phyloP scores from a whole-genome alignment of 2,113 vertebrate genomes.

The Origma solitaria region DNA sequence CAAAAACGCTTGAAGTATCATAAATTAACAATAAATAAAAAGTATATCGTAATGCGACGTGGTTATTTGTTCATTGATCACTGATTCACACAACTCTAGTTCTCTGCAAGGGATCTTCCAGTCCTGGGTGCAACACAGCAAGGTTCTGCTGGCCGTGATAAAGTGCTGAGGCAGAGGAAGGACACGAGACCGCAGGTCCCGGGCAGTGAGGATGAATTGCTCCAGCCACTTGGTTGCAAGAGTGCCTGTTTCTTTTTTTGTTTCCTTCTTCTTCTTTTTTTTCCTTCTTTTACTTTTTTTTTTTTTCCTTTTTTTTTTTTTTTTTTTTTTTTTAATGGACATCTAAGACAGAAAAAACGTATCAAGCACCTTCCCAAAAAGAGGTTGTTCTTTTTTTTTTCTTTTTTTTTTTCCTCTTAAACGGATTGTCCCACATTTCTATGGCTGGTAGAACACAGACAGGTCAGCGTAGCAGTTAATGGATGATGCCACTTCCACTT shows the following conservation, averaged over 20 bases:
- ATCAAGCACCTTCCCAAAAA: slow-evolving; percentile 37
- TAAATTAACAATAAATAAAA: slow-evolving; percentile 65
- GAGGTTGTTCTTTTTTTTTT: neutral
- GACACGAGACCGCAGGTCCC: slow-evolving; percentile 22
- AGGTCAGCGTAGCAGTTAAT: slow-evolving; percentile 42
- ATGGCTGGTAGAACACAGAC: slow-evolving; percentile 62
- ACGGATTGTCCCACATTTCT: slow-evolving; percentile 65
- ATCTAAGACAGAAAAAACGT: slow-evolving; percentile 18
- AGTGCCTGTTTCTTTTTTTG: neutral
- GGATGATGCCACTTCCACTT: slow-evolving; percentile 45
- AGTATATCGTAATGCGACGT: neutral
- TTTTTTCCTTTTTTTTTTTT: neutral
- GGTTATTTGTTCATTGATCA: neutral
- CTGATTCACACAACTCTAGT: neutral
- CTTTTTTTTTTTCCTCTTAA: neutral
- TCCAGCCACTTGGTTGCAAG: slow-evolving; percentile 38
- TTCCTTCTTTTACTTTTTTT: neutral
- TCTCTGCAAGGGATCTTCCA: slow-evolving; percentile 31
- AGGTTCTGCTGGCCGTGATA: slow-evolving; percentile 68
- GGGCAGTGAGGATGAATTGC: slow-evolving; percentile 46
- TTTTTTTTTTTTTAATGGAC: neutral
- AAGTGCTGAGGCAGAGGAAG: slow-evolving; percentile 75
- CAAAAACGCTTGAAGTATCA: slow-evolving; percentile 50
- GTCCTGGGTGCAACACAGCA: slow-evolving; percentile 28
- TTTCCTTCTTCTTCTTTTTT: neutral